A percentile compares a stretch with the other conserved stretches of the same genome.
Evolutionary conservation across 2,888 invertebrate species (phyloP).

Genomic region (Dorcus hopei): DNA sequence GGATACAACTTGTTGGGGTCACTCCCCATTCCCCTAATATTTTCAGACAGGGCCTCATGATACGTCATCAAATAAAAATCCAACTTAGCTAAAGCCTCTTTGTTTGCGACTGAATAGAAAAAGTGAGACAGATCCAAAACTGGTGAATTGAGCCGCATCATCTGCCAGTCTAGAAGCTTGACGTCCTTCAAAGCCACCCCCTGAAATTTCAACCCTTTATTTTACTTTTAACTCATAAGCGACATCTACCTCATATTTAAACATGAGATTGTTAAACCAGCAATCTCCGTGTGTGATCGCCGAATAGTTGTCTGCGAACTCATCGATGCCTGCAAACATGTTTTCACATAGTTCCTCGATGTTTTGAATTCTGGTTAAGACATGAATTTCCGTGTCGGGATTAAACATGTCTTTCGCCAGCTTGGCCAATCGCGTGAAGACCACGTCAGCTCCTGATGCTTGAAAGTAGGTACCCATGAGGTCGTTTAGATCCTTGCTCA

Average conservation of each 20-base stretch:
- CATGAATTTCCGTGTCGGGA: not conserved
- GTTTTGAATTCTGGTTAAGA: not conserved
- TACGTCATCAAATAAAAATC: conserved; percentile 23
- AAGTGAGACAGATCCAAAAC: conserved; percentile 8
- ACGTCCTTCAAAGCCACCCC: not conserved
- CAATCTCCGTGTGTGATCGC: conserved; percentile 8
- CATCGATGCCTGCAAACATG: not conserved
- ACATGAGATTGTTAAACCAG: conserved; percentile 26
- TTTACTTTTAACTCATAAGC: not conserved
- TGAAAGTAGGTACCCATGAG: not conserved
- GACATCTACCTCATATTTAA: conserved; percentile 9
- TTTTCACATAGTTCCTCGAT: not conserved
- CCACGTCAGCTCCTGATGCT: not conserved
- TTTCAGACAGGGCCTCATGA: conserved; percentile 30
- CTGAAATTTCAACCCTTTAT: conserved; percentile 7
- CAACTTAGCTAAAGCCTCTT: not conserved
- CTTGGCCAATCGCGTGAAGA: not conserved
- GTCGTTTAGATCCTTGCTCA: conserved; percentile 9
- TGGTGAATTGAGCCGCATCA: not conserved
- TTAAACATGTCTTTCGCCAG: not conserved
- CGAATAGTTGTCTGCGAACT: not conserved
- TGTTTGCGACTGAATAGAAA: conserved; percentile 2
- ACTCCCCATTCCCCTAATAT: conserved; percentile 26
- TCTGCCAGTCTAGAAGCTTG: conserved; percentile 5
- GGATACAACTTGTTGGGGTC: conserved; percentile 33